Evolutionary conservation across 2,113 vertebrate genomes (phyloP), one percentile per base, ranked within the genome.

Genomic region (Anser cygnoides): DNA sequence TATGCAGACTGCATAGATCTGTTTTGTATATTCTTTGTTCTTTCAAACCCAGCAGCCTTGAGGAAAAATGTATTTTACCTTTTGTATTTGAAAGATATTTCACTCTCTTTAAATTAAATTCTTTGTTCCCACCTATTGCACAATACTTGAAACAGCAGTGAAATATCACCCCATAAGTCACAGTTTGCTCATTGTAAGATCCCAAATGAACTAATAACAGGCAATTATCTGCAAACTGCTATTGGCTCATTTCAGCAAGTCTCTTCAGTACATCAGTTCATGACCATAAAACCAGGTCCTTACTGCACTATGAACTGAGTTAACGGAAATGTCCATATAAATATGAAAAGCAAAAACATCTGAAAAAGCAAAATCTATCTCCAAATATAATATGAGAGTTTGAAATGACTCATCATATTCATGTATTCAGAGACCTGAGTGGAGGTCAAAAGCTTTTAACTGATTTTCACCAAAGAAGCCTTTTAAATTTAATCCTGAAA

Each of bases 61-160:
- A 65, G 76, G 83, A 71, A 76, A 84, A 89, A 55, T 16, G 26
- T 87, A 89, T 84, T 92, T 95, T 93, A 65, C 52, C 26, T 78
- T 78, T 89, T 61, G 18, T 81, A 26, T 84, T 80, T 92, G 68
- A 80, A 92, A 90, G 80, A 54, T 84, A 84, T 20, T 90, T 86
- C 28, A 4, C n/a, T 92, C 7, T 81, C 43, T 71, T 93, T 90
- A 92, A 92, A 86, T 85, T 88, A 90, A 90, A 81, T 77, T 26
- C 17, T 81, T 93, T 93, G 31, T 92, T 94, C 70, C 35, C 33
- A 43, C 17, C 52, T 81, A 92, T 54, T 85, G 61, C 82, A 86
- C 55, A 81, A 71, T 63, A 86, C 77, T 79, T 90, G 63, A 92
- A 88, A 50, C 82, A 92, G 61, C 46, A 80, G 83, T 2, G 3